Evolutionary conservation across 1,140 invertebrate genomes (phyloP).

Genomic region (Episyrphus balteatus): DNA sequence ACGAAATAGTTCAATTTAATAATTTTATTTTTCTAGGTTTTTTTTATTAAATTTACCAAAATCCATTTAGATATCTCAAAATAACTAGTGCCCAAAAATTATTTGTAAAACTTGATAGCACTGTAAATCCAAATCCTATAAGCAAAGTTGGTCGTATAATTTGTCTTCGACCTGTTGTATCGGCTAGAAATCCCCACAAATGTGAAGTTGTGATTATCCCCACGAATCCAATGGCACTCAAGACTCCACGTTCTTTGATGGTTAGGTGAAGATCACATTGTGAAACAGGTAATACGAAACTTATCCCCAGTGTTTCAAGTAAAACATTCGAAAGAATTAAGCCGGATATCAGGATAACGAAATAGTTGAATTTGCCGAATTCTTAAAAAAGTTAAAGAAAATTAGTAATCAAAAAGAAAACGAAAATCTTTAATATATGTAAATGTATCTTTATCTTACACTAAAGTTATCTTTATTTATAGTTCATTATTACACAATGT

Average conservation of each 20-base stretch:
- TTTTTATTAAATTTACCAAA: constrained; percentile 45
- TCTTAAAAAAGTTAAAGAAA: constrained; percentile 21
- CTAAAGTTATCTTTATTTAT: too few relatives aligned
- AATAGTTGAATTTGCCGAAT: constrained; percentile 51
- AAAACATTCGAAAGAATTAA: constrained; percentile 45
- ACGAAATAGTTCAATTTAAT: neutral
- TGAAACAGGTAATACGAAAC: constrained; percentile 52
- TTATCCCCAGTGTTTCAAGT: constrained; percentile 50
- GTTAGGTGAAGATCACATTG: constrained; percentile 53
- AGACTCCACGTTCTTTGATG: constrained; percentile 46
- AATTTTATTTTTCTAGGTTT: too few relatives aligned
- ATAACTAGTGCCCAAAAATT: constrained; percentile 50
- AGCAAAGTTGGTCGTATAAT: constrained; percentile 55
- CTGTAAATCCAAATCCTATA: constrained; percentile 49
- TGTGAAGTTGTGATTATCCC: constrained; percentile 46
- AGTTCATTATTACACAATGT: too few relatives aligned
- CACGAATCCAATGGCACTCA: constrained; percentile 49
- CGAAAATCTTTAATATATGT: too few relatives aligned
- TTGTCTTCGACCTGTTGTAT: constrained; percentile 54
- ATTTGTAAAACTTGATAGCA: constrained; percentile 53
- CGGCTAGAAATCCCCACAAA: constrained; percentile 66
- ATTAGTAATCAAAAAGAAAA: too few relatives aligned
- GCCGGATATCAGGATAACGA: constrained; percentile 44
- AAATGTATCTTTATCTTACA: too few relatives aligned
- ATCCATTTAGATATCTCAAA: constrained; percentile 56